Evolutionary conservation across 2,797 vertebrate genomes (phyloP).

Genomic region (Sebastes minor): DNA sequence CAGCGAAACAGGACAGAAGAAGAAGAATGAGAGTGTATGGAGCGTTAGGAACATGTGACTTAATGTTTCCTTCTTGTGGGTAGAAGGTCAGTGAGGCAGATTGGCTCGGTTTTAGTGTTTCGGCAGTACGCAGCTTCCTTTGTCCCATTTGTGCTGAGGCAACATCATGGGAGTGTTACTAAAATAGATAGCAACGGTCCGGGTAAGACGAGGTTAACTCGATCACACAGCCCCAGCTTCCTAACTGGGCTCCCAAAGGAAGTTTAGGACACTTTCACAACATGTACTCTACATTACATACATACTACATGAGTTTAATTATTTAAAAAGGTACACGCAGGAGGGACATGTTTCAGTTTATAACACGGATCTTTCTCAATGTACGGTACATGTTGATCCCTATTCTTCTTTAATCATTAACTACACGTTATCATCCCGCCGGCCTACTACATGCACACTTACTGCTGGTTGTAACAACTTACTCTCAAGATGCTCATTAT

Average conservation of each 20-base stretch:
- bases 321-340: background rate
- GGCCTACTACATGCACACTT: conserved; percentile 2
- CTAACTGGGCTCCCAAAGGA: conserved; percentile 10
- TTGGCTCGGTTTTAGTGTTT: conserved; percentile 1
- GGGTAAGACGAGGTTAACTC: conserved; percentile 54
- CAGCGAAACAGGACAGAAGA: background rate
- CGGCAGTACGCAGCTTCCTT: background rate
- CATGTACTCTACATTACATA: background rate
- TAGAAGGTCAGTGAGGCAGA: conserved; percentile 13
- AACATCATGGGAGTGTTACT: conserved; percentile 22
- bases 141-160: background rate
- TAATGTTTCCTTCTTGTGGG: conserved; percentile 33
- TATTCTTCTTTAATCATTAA: conserved; percentile 34
- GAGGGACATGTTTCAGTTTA: background rate
- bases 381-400: background rate
- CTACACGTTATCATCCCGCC: background rate
- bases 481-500: conserved; percentile 53
- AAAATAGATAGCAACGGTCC: conserved; percentile 48
- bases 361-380: background rate
- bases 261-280: conserved; percentile 21
- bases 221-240: conserved; percentile 34
- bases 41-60: conserved; percentile 5
- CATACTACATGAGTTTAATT: background rate
- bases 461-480: conserved; percentile 5
- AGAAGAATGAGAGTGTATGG: background rate